Percentiles rank a stretch among this genome's conserved stretches.
Conservation (phyloP, 1,140 invertebrate species). For the Papilio polyxenes region DNA sequence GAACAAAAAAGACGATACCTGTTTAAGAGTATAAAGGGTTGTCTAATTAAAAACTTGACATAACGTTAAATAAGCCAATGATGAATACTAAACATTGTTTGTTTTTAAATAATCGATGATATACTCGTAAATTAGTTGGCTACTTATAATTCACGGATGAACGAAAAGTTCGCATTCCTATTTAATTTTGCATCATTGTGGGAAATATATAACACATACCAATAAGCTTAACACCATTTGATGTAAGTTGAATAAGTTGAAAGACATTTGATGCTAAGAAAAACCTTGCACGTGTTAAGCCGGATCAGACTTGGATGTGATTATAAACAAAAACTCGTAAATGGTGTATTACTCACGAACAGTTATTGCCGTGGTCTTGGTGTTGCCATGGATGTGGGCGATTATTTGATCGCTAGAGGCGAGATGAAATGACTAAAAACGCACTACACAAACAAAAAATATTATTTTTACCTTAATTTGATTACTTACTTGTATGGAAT, state of each 20-base stretch:
- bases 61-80: background rate
- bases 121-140: background rate
- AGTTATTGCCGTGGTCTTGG: background rate
- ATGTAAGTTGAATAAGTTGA: conserved; percentile 9
- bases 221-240: background rate
- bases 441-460: background rate
- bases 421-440: background rate
- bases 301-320: conserved; percentile 15
- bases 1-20: background rate
- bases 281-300: conserved; percentile 31
- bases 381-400: background rate
- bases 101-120: background rate
- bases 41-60: background rate
- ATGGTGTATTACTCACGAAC: background rate
- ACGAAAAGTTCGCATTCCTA: background rate
- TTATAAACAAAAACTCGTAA: conserved; percentile 25
- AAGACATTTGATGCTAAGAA: conserved; percentile 27
- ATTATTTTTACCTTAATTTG: background rate
- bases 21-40: conserved; percentile 1
- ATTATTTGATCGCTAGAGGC: background rate
- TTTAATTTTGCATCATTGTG: background rate
- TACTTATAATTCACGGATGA: background rate
- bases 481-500: too few relatives aligned
- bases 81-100: background rate
- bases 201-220: background rate